Conservation (phyloP, 1,140 invertebrate species). For the Achroia grisella region DNA sequence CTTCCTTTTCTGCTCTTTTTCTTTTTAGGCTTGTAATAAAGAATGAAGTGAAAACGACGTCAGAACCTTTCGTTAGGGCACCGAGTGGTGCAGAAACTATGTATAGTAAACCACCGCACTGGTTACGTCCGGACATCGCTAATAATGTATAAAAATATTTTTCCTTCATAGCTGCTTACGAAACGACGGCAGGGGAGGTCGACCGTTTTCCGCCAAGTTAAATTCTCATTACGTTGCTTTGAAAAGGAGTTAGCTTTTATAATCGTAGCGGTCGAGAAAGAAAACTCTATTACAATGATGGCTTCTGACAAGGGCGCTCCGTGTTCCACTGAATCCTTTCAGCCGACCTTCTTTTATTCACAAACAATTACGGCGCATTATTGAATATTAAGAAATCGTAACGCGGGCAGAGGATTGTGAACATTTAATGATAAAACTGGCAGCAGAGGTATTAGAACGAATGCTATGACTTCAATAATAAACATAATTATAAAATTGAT, state of each 20-base stretch:
- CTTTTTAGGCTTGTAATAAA: constrained; percentile 54
- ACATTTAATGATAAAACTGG: constrained; percentile 56
- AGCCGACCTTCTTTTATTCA: constrained; percentile 43
- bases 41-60: constrained; percentile 30
- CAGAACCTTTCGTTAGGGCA: constrained; percentile 40
- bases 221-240: constrained; percentile 65
- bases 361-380: constrained; percentile 53
- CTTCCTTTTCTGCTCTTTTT: constrained; percentile 46
- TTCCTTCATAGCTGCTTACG: constrained; percentile 38
- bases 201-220: constrained; percentile 63
- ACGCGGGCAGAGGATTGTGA: constrained; percentile 33
- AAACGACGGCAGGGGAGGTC: constrained; percentile 26
- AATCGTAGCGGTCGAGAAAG: constrained; percentile 37
- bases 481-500: constrained; percentile 62
- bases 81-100: constrained; percentile 13
- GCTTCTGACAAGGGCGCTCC: constrained; percentile 41
- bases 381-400: constrained; percentile 30
- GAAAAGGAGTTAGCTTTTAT: constrained; percentile 60
- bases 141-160: constrained; percentile 53
- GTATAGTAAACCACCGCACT: constrained; percentile 29
- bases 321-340: constrained; percentile 35
- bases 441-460: constrained; percentile 46
- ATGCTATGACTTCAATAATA: constrained; percentile 46
- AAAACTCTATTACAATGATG: constrained; percentile 60
- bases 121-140: constrained; percentile 17